Base-by-base conservation (phyloP, 2,888 invertebrate genomes). In the Heliconius aoede region DNA sequence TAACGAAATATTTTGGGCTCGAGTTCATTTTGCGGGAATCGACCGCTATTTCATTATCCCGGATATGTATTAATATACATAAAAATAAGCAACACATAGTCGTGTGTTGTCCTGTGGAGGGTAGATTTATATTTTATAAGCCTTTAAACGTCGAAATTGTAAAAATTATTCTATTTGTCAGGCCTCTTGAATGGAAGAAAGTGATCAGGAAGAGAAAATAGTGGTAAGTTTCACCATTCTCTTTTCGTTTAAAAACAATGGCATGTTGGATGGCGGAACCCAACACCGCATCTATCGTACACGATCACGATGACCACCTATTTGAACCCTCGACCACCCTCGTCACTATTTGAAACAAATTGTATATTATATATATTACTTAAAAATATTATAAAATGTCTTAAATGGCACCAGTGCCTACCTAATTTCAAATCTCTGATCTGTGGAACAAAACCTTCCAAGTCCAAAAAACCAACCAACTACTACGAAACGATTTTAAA, bases 1-100 rank as follows among this genome's bases (percentile, higher is more conserved):
- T 71, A 71, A 71, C 36, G 58, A 71, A 71, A 58, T 58, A 71
- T 71, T 71, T 58, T 71, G 13, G 55, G 71, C 55, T 71, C 71
- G 71, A 71, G 15, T 58, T 58, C 71, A 71, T 71, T 71, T 71
- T 58, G 24, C 55, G 71, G 58, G 24, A 58, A 58, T 71, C 55
- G 55, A 28, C 55, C 28, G 58, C 58, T 24, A 30, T 58, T 58
- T 36, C 58, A 60, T 72, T 60, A 72, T 72, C 72, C 32, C 21
- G 32, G 28, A 60, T 26, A 58, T 60, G 18, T 72, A 36, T 71
- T 32, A 30, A 30, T 24, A 32, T 58, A 55, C n/a, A 30, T 68
- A 28, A 18, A 46, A 68, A 68, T 51, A 46, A 46, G 46, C 46
- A 28, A 68, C 4, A 28, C 26, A 28, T 18, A 28, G 3, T 24